Conservation (phyloP, 2,888 invertebrate genomes). For the Chirona hameri region DNA sequence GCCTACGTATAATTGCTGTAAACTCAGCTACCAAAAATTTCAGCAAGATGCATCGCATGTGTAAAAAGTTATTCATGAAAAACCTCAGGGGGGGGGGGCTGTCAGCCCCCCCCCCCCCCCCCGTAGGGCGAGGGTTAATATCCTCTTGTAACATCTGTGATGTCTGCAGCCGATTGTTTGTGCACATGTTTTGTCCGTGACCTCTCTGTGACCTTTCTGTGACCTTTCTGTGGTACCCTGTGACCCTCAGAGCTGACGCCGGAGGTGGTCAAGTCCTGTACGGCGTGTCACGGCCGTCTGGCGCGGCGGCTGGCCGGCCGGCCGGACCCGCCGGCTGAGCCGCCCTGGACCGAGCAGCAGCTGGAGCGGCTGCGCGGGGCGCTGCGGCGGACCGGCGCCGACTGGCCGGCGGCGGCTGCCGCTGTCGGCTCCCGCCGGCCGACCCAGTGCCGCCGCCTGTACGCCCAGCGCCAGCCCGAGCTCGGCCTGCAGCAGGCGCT, state of each 20-base stretch:
- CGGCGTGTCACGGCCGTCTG: conserved; percentile 90
- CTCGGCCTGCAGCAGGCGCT: conserved; percentile 63
- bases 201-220: no score
- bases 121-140: no score
- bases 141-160: no score
- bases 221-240: no score
- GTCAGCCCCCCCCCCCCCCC: no score
- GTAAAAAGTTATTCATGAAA: no score
- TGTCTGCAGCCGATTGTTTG: no score
- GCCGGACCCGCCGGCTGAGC: conserved; percentile 42
- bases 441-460: conserved; percentile 75
- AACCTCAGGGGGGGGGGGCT: no score
- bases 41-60: no score
- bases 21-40: no score
- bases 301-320: conserved; percentile 69
- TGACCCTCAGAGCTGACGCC: conserved; percentile 68
- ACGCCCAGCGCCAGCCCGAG: conserved; percentile 73
- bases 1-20: no score
- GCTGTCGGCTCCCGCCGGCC: conserved; percentile 65
- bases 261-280: conserved; percentile 84
- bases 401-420: conserved; percentile 72
- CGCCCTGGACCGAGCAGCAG: conserved; percentile 71
- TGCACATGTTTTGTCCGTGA: conserved; percentile 2
- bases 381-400: conserved; percentile 72
- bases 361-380: conserved; percentile 62